Base-by-base conservation (phyloP, 2,113 vertebrate genomes). In the Sterrhoptilus dennistouni region DNA sequence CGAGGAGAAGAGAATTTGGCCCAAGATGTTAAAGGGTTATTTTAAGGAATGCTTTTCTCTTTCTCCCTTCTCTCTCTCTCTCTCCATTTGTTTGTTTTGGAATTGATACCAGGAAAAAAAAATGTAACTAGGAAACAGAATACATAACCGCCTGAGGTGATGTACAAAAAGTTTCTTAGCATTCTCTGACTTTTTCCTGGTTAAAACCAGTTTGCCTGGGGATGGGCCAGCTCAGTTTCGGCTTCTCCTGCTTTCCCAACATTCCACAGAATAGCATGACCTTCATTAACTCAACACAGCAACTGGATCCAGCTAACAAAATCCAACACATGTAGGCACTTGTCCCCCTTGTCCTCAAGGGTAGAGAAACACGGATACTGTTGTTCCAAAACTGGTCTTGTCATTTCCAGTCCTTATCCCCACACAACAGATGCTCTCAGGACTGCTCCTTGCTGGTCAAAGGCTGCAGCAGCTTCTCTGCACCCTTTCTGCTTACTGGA, bases 181-280 rank as follows among this genome's bases (percentile, higher is more conserved):
- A 78, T 95, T 97, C 95, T 97, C 95, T 97, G 89, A 92, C 95
- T 96, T 97, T 97, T 97, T 98, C 98, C 97, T 97, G 98, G 97
- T 97, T 98, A 96, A 97, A 98, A 98, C 98, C 98, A 98, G 98
- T 98, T 98, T 97, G 97, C 97, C 98, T 97, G 95, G 97, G 94
- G 97, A 98, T 96, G 96, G 97, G 97, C 96, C 95, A 94, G 96
- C 93, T 96, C 35, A 8, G 97, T 93, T 97, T 96, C 90, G n/a
- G 89, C 89, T 97, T 92, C 97, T 97, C 96, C 96, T 96, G 96
- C 97, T 98, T 97, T 98, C 97, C 97, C 96, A 95, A 93, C 97
- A 96, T 98, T 97, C 97, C 97, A 94, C 83, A 95, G 89, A 95
- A 76, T 83, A 96, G 95, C 80, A 53, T 97, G 97, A 98, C 97